phyloP scores from a whole-genome alignment of 2,888 invertebrate species.

The Drosophila mayaguana region DNA sequence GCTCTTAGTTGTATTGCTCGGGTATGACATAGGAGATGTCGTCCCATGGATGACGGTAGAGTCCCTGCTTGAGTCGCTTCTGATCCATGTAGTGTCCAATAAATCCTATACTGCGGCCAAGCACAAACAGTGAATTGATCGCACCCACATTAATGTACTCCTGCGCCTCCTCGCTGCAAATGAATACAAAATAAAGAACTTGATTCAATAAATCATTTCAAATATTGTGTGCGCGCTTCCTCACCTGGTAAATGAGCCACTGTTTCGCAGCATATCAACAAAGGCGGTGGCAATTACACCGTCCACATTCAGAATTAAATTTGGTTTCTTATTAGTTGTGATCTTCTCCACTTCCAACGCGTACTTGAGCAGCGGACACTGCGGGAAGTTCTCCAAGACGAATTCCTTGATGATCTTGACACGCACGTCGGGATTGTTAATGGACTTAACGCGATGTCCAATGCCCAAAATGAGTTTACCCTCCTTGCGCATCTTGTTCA shows the following conservation, averaged over 20 bases:
- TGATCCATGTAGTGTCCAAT: conserved; percentile 99
- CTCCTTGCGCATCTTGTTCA: conserved; percentile 98
- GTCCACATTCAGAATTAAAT: conserved; percentile 99
- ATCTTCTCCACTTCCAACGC: conserved; percentile 99
- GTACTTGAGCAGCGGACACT: conserved; percentile 96
- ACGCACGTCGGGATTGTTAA: conserved; percentile 99
- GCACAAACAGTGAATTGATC: conserved; percentile 98
- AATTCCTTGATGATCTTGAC: conserved; percentile 98
- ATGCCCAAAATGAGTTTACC: conserved; percentile 99
- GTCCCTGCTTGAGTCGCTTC: conserved; percentile 98
- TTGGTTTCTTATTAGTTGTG: conserved; percentile 99
- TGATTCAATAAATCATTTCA: background rate
- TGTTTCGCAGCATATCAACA: conserved; percentile 97
- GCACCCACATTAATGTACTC: conserved; percentile 99
- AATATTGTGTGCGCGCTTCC: conserved; percentile 52
- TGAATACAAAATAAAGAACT: background rate
- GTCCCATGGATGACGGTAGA: conserved; percentile 99
- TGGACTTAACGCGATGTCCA: conserved; percentile 95
- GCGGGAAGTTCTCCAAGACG: conserved; percentile 96
- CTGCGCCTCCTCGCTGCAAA: conserved; percentile 95
- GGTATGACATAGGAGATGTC: conserved; percentile 90
- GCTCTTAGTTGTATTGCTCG: conserved; percentile 84
- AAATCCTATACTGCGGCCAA: conserved; percentile 99
- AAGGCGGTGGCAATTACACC: conserved; percentile 99
- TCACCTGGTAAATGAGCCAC: conserved; percentile 96